Conservation (phyloP, 2,113 vertebrate species). For the Budorcas taxicolor region DNA sequence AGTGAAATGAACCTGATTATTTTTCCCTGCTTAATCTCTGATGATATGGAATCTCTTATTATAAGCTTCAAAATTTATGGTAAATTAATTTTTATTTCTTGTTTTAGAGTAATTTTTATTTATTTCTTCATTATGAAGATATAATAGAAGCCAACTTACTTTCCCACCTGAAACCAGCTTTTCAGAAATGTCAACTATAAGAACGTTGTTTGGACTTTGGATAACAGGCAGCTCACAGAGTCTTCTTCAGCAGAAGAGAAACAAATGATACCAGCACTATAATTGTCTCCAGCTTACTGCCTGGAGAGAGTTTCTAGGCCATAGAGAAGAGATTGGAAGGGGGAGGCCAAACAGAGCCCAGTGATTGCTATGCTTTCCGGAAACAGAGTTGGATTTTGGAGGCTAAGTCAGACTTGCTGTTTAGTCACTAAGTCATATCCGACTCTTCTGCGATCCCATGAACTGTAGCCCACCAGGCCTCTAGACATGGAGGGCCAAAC, state of each 20-base stretch:
- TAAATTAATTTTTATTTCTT: not conserved
- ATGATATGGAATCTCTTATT: not conserved
- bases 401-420: not conserved
- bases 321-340: not conserved
- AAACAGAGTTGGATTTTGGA: not conserved
- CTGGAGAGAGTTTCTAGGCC: not conserved
- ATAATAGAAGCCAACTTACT: not conserved
- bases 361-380: not conserved
- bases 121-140: not conserved
- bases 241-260: not conserved
- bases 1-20: not conserved
- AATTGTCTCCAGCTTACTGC: not conserved
- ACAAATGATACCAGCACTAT: not conserved
- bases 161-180: not conserved
- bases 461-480: not conserved
- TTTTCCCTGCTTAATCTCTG: not conserved
- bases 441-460: not conserved
- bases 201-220: not conserved
- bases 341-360: not conserved
- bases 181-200: not conserved
- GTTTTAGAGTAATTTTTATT: not conserved
- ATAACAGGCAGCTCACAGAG: not conserved
- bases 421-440: rapidly evolving
- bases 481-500: not conserved
- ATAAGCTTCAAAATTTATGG: not conserved